A percentile compares a stretch with the other conserved stretches of the same genome.
Conservation (phyloP, 1,140 invertebrate species). For the Zaprionus lachaisei region DNA sequence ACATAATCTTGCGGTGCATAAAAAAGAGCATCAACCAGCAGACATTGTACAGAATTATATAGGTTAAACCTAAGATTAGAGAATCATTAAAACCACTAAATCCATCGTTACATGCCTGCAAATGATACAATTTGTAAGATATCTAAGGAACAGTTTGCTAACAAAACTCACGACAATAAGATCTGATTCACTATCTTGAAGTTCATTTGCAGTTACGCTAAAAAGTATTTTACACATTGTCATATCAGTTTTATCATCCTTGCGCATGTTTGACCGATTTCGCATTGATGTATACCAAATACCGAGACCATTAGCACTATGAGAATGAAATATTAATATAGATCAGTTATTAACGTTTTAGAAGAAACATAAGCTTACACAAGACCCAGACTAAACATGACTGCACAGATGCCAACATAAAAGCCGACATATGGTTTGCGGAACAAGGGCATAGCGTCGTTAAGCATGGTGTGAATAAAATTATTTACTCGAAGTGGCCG, state of each 20-base stretch:
- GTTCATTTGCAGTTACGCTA: background rate
- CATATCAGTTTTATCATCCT: constrained; percentile 35
- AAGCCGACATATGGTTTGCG: constrained; percentile 49
- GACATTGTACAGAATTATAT: constrained; percentile 57
- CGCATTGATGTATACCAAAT: constrained; percentile 64
- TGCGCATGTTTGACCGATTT: constrained; percentile 59
- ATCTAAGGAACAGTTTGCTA: background rate
- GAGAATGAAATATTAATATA: background rate
- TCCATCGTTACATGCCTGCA: constrained; percentile 54
- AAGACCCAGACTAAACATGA: constrained; percentile 63
- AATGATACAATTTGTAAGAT: background rate
- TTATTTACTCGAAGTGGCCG: constrained; percentile 17
- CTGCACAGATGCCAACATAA: constrained; percentile 48
- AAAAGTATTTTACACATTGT: constrained; percentile 58
- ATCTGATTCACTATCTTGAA: constrained; percentile 47
- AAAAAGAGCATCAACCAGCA: constrained; percentile 54
- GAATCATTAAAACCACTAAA: constrained; percentile 58
- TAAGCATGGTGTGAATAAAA: constrained; percentile 46
- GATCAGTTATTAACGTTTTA: background rate
- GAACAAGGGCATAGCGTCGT: constrained; percentile 65
- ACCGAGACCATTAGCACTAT: constrained; percentile 55
- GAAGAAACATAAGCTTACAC: constrained; percentile 42
- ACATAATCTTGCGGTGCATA: constrained; percentile 46
- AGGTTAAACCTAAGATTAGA: constrained; percentile 45
- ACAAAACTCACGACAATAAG: constrained; percentile 22